Conservation (phyloP, 2,888 invertebrate genomes). For the Eupithecia pulchellata region DNA sequence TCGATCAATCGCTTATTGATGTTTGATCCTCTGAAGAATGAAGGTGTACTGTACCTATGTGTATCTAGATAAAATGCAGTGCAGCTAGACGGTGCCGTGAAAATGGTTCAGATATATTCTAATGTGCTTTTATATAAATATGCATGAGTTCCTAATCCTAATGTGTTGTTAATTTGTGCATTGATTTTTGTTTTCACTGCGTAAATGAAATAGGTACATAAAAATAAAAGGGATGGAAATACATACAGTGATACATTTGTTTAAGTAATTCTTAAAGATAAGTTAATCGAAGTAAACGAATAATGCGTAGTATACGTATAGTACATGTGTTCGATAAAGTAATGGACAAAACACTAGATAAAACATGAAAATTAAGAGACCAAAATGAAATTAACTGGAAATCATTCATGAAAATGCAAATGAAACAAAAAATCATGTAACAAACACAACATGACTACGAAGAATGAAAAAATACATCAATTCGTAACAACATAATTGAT, state of each 20-base stretch:
- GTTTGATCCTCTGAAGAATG: background rate
- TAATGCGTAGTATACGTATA: background rate
- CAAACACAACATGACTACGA: conserved; percentile 22
- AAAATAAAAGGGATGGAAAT: background rate
- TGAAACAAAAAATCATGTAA: conserved; percentile 21
- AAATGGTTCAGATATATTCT: background rate
- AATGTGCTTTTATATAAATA: background rate
- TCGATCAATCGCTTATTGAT: background rate
- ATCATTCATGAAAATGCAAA: conserved; percentile 22
- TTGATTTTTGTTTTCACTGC: background rate
- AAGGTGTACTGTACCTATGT: background rate
- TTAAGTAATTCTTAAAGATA: background rate
- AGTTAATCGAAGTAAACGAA: conserved; percentile 8
- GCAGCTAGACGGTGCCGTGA: background rate
- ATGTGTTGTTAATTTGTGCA: background rate
- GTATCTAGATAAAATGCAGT: background rate
- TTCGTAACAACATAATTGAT: conserved; percentile 8
- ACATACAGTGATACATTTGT: background rate
- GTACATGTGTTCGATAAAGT: conserved; percentile 11
- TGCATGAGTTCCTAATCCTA: background rate
- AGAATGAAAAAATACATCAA: conserved; percentile 15
- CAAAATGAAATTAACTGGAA: conserved; percentile 5
- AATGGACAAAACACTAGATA: conserved; percentile 1
- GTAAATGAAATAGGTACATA: background rate
- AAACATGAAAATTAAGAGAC: conserved; percentile 12